These are phyloP conservation scores for Leptinotarsa tumamoca DNA, from an alignment of 2,888 invertebrate species.

Conservation along the genomic window DNA sequence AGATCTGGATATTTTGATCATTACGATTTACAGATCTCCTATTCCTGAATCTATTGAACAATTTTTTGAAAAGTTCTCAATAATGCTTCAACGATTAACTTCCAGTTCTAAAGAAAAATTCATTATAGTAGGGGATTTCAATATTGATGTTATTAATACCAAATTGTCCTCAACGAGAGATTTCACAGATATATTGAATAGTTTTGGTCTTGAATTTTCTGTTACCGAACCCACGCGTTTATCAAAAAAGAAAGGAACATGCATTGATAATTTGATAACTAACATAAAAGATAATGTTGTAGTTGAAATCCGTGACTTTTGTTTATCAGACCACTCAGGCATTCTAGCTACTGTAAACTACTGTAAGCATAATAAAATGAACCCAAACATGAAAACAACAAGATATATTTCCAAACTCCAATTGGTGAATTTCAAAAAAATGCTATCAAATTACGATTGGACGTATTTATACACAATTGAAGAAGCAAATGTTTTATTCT, in stretches of 20 bases:
- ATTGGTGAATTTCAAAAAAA: too few relatives aligned
- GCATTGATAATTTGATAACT: too few relatives aligned
- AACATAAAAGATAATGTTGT: not conserved
- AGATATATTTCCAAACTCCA: slow-evolving; percentile 6
- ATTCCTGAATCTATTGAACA: slow-evolving; percentile 5
- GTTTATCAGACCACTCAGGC: slow-evolving; percentile 11
- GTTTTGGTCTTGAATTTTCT: not conserved
- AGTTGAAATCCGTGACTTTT: slow-evolving; percentile 10
- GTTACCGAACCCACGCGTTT: too few relatives aligned
- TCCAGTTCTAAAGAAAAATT: slow-evolving; percentile 3
- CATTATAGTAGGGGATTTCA: slow-evolving; percentile 8
- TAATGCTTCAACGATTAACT: slow-evolving; percentile 18
- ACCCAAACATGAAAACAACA: not conserved
- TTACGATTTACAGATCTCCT: slow-evolving; percentile 21
- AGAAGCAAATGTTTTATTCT: too few relatives aligned
- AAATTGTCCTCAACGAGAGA: not conserved
- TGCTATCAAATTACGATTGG: too few relatives aligned
- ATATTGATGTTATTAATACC: slow-evolving; percentile 1
- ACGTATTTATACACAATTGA: too few relatives aligned
- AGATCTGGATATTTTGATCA: slow-evolving; percentile 1
- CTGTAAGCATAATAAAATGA: not conserved
- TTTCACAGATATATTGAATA: not conserved
- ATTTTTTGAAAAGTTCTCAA: slow-evolving; percentile 16
- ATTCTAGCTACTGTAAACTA: slow-evolving; percentile 8
- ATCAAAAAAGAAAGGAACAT: too few relatives aligned